Base-by-base conservation (phyloP, 2,797 vertebrate genomes). In the Callimico goeldii region DNA sequence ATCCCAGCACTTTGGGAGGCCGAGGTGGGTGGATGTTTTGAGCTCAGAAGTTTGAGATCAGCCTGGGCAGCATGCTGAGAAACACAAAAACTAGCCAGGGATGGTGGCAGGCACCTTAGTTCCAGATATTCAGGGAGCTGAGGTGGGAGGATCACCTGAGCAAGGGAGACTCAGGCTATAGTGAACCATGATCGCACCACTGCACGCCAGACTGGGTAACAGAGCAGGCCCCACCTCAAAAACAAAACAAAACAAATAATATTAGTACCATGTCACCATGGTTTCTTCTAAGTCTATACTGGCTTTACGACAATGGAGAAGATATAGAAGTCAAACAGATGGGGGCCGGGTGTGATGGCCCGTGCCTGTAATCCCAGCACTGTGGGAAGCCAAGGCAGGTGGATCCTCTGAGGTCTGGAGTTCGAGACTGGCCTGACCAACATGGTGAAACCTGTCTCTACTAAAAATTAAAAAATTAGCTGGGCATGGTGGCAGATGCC, bases 261-360 rank as follows among this genome's bases (percentile, higher is more conserved):
- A 33, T 64, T 15, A 64, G 61, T 33, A 7, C 61, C 6, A n/a
- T 8, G 61, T 64, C 52, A 55, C 52, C 20, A 3, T 22, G 20
- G 52, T 55, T 55, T 55, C 20, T 22, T 55, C 20, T 22, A 22
- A 55, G 52, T 55, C 52, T 55, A 55, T 55, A 55, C 20, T 55
- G 20, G 52, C 20, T 55, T 55, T 55, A 55, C 20, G 22, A 55
- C 20, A 55, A 22, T 55, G 52, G 52, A 55, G 20, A 55, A 55
- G 52, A 22, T 55, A 55, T 9, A 9, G 20, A 8, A 55, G 52
- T 55, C 52, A 55, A 55, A 20, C 52, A 55, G 52, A 55, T 22
- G 52, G 52, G 20, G 61, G 15, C 15, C 1, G 0, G 33, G 7
- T 8, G 4, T 2, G 3, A 17, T 9, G 33, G 1, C 61, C 33